Conservation (phyloP, 53 echinoderm and acorn worm species). For the Pentamera pediparva region DNA sequence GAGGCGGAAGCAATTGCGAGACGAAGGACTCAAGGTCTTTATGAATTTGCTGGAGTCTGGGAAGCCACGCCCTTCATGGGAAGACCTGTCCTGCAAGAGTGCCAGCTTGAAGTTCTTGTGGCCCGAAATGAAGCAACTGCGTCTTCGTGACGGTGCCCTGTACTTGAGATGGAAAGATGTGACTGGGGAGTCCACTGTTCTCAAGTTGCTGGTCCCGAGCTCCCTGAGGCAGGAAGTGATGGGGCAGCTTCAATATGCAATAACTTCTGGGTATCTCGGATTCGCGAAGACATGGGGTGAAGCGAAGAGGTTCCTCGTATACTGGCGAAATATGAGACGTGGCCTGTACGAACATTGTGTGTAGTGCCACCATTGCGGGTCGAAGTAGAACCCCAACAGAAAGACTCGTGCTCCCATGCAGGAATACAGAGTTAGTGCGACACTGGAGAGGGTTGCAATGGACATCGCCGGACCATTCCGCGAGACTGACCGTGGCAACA, state of each 20-base stretch:
- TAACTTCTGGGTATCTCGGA: not conserved
- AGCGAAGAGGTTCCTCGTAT: not conserved
- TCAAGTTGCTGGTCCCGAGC: not conserved
- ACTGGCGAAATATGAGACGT: not conserved
- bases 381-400: not conserved
- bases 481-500: too few relatives aligned
- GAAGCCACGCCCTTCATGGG: too few relatives aligned
- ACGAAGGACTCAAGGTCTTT: too few relatives aligned
- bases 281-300: not conserved
- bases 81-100: too few relatives aligned
- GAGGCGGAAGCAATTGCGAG: too few relatives aligned
- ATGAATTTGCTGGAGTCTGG: too few relatives aligned
- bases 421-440: not conserved
- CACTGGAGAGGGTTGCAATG: constrained; percentile 17
- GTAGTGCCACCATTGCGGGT: not conserved
- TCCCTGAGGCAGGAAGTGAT: not conserved
- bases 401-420: constrained; percentile 23
- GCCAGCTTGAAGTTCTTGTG: too few relatives aligned
- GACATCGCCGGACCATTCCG: too few relatives aligned
- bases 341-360: not conserved
- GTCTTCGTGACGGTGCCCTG: too few relatives aligned
- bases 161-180: too few relatives aligned
- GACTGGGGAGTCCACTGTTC: too few relatives aligned
- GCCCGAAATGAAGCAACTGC: too few relatives aligned
- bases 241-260: not conserved